A percentile compares a stretch with the other conserved stretches of the same genome.
phyloP scores from a whole-genome alignment of 92 coral and sea anemone genomes.

The Chrysogorgia sp. region DNA sequence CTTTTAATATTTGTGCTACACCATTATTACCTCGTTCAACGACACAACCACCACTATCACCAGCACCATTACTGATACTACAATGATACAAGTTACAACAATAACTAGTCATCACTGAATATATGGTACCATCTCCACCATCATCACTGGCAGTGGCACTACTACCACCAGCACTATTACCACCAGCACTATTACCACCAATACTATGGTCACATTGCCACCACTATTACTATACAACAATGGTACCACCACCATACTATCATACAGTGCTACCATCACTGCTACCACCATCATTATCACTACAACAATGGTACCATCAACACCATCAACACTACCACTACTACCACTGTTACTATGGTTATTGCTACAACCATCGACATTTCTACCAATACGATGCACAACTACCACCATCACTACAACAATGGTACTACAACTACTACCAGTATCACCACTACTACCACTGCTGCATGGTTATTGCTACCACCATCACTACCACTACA shows the following conservation, averaged over 20 bases:
- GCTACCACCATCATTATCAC: conserved; percentile 21
- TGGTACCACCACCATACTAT: neutral
- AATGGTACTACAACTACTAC: no score
- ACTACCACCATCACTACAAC: no score
- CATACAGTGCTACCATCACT: neutral
- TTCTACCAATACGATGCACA: no score
- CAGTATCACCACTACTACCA: conserved; percentile 4
- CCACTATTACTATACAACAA: no score
- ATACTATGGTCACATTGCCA: no score
- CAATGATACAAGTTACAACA: neutral
- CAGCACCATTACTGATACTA: neutral
- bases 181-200: neutral
- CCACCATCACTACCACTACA: no score
- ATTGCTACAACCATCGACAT: no score
- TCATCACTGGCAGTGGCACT: neutral
- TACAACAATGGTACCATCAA: no score
- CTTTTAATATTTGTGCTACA: neutral
- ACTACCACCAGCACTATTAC: neutral
- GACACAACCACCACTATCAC: neutral
- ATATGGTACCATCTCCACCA: neutral
- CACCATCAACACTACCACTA: no score
- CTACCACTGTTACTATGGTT: no score
- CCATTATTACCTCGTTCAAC: neutral
- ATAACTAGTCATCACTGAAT: conserved; percentile 1
- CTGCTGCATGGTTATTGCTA: neutral